A percentile compares a stretch with the other conserved stretches of the same genome.
Evolutionary conservation across 2,113 vertebrate genomes (phyloP).

Genomic region (Rousettus leschenaultii): DNA sequence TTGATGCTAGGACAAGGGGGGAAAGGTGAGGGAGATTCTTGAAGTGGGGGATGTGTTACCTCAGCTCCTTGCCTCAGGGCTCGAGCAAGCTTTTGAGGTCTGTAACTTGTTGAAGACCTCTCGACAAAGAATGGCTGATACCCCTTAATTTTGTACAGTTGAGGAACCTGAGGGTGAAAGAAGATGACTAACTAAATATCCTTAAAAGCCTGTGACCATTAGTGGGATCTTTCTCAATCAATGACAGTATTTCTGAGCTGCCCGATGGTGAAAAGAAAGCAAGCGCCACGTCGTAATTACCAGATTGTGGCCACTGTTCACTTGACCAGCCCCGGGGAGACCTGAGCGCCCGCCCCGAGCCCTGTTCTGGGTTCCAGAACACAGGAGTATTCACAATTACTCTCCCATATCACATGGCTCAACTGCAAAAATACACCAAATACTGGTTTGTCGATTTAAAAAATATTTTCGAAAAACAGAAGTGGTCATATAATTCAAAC

Average conservation of each 20-base stretch:
- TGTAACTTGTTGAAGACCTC: conserved; percentile 80
- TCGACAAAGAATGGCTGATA: conserved; percentile 84
- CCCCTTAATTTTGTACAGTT: conserved; percentile 85
- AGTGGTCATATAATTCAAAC: background rate
- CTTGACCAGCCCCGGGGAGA: background rate
- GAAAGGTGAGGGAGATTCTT: background rate
- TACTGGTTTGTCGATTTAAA: background rate
- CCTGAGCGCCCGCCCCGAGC: background rate
- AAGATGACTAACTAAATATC: background rate
- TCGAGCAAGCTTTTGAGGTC: conserved; percentile 76
- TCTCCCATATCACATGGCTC: background rate
- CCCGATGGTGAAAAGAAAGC: background rate
- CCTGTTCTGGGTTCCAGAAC: background rate
- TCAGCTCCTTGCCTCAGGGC: conserved; percentile 84
- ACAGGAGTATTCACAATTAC: background rate
- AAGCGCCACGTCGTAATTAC: accelerated
- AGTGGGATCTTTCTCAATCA: background rate
- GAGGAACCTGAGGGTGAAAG: conserved; percentile 87
- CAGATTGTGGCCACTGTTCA: background rate
- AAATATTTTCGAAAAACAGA: conserved; percentile 1
- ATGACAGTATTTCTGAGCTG: background rate
- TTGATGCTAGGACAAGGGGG: background rate
- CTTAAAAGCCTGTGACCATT: background rate
- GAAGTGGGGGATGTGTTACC: conserved; percentile 78
- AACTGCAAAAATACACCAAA: background rate